These are phyloP conservation scores for Etia nguti DNA, from an alignment of 2,113 vertebrate species.

Conservation along the genomic window DNA sequence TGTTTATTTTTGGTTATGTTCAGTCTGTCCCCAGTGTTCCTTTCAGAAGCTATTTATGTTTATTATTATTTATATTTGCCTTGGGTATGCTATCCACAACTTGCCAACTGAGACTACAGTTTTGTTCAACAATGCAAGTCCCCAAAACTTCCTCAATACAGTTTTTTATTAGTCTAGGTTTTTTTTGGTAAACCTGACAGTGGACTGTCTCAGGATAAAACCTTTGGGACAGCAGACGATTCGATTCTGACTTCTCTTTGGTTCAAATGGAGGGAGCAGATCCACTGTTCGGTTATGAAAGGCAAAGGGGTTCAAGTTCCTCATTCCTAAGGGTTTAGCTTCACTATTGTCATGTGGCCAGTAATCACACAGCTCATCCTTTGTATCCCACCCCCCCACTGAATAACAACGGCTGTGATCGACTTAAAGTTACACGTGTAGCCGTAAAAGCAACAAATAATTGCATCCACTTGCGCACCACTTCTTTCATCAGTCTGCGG, in stretches of 20 bases:
- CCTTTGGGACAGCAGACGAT: not conserved
- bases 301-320: not conserved
- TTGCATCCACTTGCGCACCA: conserved; percentile 1
- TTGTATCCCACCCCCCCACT: not conserved
- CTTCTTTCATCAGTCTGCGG: not conserved
- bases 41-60: not conserved
- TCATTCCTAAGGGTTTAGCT: not conserved
- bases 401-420: not conserved
- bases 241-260: not conserved
- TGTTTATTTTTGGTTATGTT: no score
- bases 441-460: not conserved
- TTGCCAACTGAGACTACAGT: not conserved
- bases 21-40: not conserved
- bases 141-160: not conserved
- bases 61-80: not conserved
- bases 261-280: not conserved
- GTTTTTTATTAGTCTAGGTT: not conserved
- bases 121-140: not conserved
- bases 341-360: not conserved
- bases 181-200: not conserved
- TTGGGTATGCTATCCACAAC: not conserved
- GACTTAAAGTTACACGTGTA: not conserved
- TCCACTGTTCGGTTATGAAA: not conserved
- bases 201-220: not conserved
- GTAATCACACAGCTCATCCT: not conserved